phyloP scores from a whole-genome alignment of 2,113 vertebrate genomes.

The Epinephelus cyanopodus region DNA sequence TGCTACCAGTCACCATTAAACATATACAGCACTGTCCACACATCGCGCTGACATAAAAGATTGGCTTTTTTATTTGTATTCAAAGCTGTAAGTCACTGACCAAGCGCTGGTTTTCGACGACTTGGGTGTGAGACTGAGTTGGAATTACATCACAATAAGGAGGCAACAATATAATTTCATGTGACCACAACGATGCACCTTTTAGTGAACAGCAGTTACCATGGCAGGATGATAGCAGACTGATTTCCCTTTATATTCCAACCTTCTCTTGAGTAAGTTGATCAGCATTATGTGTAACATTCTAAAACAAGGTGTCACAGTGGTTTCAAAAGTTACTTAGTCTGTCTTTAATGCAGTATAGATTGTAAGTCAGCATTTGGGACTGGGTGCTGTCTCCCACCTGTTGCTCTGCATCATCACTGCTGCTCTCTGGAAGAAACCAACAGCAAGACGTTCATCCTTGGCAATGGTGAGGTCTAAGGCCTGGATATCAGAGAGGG shows the following conservation, averaged over 20 bases:
- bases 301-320: not conserved
- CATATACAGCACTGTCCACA: too few species aligned
- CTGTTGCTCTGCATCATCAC: slow-evolving; percentile 86
- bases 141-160: not conserved
- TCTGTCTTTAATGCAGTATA: not conserved
- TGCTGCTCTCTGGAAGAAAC: slow-evolving; percentile 90
- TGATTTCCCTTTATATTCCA: not conserved
- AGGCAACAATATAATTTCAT: not conserved
- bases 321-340: not conserved
- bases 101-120: too few species aligned
- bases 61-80: too few species aligned
- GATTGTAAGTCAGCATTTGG: not conserved
- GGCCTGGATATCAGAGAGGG: slow-evolving; percentile 78
- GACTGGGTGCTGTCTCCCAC: slow-evolving; percentile 68
- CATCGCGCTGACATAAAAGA: too few species aligned
- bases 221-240: not conserved
- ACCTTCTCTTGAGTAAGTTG: not conserved
- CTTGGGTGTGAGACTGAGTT: too few species aligned
- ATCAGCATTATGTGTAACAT: not conserved
- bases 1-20: too few species aligned
- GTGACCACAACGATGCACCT: not conserved
- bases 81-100: too few species aligned
- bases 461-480: slow-evolving; percentile 85
- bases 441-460: slow-evolving; percentile 89
- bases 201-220: not conserved